Evolutionary conservation across 2,888 invertebrate species (phyloP), one percentile per base, ranked within the genome.

Genomic region (Meteorus colon): DNA sequence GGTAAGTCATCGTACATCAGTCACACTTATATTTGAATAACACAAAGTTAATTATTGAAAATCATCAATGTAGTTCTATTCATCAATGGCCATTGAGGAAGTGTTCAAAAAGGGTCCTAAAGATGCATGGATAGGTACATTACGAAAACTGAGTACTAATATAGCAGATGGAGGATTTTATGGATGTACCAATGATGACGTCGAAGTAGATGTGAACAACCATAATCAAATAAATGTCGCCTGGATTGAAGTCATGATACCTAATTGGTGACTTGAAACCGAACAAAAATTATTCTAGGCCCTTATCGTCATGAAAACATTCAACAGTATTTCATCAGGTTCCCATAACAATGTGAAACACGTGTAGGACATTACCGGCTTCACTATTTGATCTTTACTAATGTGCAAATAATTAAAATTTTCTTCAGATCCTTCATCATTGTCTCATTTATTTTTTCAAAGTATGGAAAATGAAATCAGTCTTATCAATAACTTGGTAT

Each of bases 91-190:
- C n/a, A 8, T 19, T 4, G 48, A 48, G 16, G 1, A 6, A 19
- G 24, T 8, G n/a, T 4, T 6, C 8, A 1, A n/a, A 2, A 19
- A 4, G 3, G 6, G 24, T n/a, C 2, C 19, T 8, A 8, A 6
- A 4, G 34, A 24, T 55, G 4, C 55, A 8, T 55, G 55, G 55
- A 55, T 19, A 55, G 8, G 19, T 55, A 55, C 55, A 5, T 19
- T 55, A 4, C 19, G 1, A 6, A 55, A 55, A 19, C 24, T 19
- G 8, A n/a, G 19, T 24, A 19, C 55, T 55, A 10, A 3, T 55
- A 55, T 55, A 24, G 55, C 55, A 19, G 66, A 66, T 4, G 37
- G 19, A 19, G 66, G 66, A 66, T 66, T 37, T 19, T 66, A 66
- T 5, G 66, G 66, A 41, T 66, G 66, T 16, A 37, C 66, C 4